Evolutionary conservation across 2,797 vertebrate species (phyloP), one percentile per base, ranked within the genome.

Genomic region (Rhinella marina): DNA sequence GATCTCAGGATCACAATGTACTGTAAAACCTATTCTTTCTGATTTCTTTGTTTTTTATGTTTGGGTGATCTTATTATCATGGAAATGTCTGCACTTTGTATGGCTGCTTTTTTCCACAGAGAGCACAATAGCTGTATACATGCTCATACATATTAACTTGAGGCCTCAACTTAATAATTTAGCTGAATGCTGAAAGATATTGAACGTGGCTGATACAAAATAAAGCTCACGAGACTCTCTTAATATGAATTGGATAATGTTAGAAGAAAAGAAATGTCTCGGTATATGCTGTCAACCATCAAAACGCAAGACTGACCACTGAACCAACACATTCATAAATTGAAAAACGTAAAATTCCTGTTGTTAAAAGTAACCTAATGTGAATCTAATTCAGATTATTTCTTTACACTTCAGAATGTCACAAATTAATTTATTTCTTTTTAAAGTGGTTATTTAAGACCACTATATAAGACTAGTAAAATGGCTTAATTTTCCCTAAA

Each of bases 61-160:
- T 64, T 84, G 82, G 54, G 52, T 73, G 68, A 73, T 73, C 52
- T 54, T 57, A 57, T 83, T 83, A 72, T 54, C 52, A 59, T 73
- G 82, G 54, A 82, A 82, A 82, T 82, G 64, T 32, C 50, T 82
- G n/a, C 11, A 25, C 81, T 68, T 50, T 17, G 48, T 29, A 68
- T 12, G 48, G 9, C 27, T 73, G 25, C 14, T 56, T 84, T 27
- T 83, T 70, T 57, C 48, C 2, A 21, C 56, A 72, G 52, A 84
- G 19, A 54, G 12, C 17, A 59, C 21, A 84, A 73, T 82, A 54
- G 17, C 68, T 82, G 70, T 82, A 68, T 23, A 19, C 64, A 21
- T 54, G 16, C 64, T n/a, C 29, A 66, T 29, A 48, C 52, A 59
- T 73, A 84, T 59, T 84, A 68, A 57, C 82, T 73, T 23, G 54